Base-by-base conservation (phyloP, 2,797 vertebrate species). In the Acipenser ruthenus region DNA sequence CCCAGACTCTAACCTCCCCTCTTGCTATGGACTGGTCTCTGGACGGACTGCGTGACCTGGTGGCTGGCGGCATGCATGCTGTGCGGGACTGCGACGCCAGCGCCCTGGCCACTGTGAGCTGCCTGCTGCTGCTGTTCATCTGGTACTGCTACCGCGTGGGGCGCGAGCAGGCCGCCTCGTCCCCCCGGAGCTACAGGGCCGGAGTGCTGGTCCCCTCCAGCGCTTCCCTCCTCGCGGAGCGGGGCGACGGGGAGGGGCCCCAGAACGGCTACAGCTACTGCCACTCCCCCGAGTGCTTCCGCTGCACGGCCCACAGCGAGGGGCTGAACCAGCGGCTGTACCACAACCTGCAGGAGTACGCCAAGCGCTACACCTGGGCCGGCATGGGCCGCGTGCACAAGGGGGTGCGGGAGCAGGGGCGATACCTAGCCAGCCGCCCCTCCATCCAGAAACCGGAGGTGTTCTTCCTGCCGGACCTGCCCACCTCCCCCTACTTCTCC, bases 301-400 rank as follows among this genome's bases (percentile, higher is more conserved):
- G 94, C 68, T 96, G 96, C 50, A 76, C 88, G 1, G 84, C 83
- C 6, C 90, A 89, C 1, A 87, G 88, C 0, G 93, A 94, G 10
- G 93, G 93, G 10, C 90, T 95, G 74, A 95, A 98, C 87, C 95
- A 96, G 88, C 91, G 92, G 71, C 95, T 98, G 23, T 98, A 99
- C 79, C 94, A 93, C 87, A 96, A 93, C 81, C 86, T 98, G 76
- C 96, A 99, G 88, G 95, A 97, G 62, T 99, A 99, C 0, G 97
- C 97, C 86, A 99, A 97, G 80, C 93, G 95, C 71, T 98, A 98
- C 87, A 98, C 97, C 64, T 99, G 97, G 97, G 93, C 97, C 0
- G 97, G 97, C 72, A 98, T 99, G 96, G 96, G 96, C 72, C 88
- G 97, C 64, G 95, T 99, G 79, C 94, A 98, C 78, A 99, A 99